Evolutionary conservation across 2,888 invertebrate species (phyloP).

Genomic region (Drosophila macrothrix): DNA sequence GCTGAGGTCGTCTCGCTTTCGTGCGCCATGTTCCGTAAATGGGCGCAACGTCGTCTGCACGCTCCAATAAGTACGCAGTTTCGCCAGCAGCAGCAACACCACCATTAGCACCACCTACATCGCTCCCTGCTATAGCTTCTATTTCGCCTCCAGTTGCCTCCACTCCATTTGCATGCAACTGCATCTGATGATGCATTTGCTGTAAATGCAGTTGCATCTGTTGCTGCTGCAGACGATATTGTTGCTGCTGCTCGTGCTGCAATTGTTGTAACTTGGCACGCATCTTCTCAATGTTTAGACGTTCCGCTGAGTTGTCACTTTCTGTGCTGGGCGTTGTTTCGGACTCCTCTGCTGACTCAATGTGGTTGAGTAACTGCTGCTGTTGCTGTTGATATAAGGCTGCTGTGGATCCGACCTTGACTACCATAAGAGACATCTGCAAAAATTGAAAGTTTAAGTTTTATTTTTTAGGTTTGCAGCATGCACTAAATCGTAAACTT

Average conservation of each 20-base stretch:
- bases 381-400: constrained; percentile 75
- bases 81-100: constrained; percentile 62
- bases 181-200: constrained; percentile 67
- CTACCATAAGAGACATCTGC: constrained; percentile 83
- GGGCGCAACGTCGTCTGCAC: constrained; percentile 77
- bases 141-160: constrained; percentile 13
- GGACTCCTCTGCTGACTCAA: constrained; percentile 31
- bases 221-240: constrained; percentile 69
- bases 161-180: constrained; percentile 64
- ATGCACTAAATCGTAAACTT: background rate
- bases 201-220: constrained; percentile 70
- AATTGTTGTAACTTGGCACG: constrained; percentile 81
- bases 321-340: constrained; percentile 39
- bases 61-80: constrained; percentile 83
- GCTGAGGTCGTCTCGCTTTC: constrained; percentile 83
- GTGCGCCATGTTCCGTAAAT: constrained; percentile 84
- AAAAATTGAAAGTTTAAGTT: constrained; percentile 48
- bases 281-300: constrained; percentile 76
- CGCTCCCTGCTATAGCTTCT: constrained; percentile 15
- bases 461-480: background rate
- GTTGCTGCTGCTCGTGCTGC: constrained; percentile 74
- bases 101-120: constrained; percentile 15
- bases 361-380: constrained; percentile 57
- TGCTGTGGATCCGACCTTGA: constrained; percentile 82
- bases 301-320: constrained; percentile 62